Evolutionary conservation across 2,888 invertebrate species (phyloP), one percentile per base, ranked within the genome.

Genomic region (Meta bourneti): DNA sequence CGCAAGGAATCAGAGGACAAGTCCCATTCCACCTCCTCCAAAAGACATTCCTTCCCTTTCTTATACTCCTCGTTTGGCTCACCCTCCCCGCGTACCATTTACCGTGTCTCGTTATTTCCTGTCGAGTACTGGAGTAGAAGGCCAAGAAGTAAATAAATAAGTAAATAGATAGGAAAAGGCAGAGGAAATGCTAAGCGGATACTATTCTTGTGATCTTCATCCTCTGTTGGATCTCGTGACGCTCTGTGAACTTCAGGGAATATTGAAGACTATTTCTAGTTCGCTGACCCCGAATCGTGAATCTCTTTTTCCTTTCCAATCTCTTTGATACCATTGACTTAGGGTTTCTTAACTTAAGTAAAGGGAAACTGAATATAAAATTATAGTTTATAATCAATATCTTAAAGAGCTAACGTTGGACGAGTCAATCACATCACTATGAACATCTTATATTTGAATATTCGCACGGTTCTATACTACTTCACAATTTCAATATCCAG

Each of bases 21-120:
- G 61, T 61, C 34, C 34, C 34, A 34, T 34, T 34, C 34, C 34
- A 34, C 34, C 34, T 34, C 34, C 34, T 34, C 61, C 61, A 61
- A 8, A 61, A 61, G 71, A 49, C 13, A 11, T 1, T 49, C 72
- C 72, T 82, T 51, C 70, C 49, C 72, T 82, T 71, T 51, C 51
- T 51, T 82, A 34, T 34, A 34, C 34, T 81, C 19, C 16, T 61
- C 71, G 11, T 75, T 48, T 48, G 75, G 48, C 19, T 52, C 69
- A 7, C n/a, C 61, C 69, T n/a, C 69, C n/a, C 34, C 34, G 8
- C 6, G 48, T 48, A 16, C 75, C 75, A 75, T 75, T 75, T 75
- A 75, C 75, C 34, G 61, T 6, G 61, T 49, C 82, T 82, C 82
- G 82, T 82, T 82, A 82, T 82, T 82, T 82, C 82, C 82, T 82